These are phyloP conservation scores for Anhinga anhinga DNA, from an alignment of 2,113 vertebrate species.

Conservation along the genomic window DNA sequence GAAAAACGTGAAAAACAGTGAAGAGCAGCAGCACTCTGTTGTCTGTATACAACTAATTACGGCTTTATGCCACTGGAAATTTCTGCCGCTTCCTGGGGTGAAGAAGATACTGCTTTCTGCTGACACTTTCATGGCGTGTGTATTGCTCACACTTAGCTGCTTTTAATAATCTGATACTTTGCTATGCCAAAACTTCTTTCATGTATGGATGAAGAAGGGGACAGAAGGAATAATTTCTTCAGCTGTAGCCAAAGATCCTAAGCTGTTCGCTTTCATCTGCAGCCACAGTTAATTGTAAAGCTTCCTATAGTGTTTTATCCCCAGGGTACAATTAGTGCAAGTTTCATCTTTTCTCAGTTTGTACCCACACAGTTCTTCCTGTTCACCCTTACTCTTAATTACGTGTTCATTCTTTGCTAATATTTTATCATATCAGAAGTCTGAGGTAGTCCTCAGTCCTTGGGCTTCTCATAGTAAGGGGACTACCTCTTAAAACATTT, in stretches of 20 bases:
- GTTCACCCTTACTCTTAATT: background rate
- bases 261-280: slow-evolving; percentile 55
- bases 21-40: background rate
- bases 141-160: slow-evolving; percentile 44
- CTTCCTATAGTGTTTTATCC: slow-evolving; percentile 32
- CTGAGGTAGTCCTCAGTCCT: background rate
- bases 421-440: background rate
- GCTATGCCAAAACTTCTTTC: slow-evolving; percentile 60
- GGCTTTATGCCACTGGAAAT: background rate
- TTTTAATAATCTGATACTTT: slow-evolving; percentile 61
- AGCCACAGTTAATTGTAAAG: slow-evolving; percentile 34
- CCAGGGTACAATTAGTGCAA: slow-evolving; percentile 34
- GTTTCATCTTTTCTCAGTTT: slow-evolving; percentile 14
- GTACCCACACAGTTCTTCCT: slow-evolving; percentile 1
- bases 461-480: background rate
- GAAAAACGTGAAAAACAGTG: background rate
- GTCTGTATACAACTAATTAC: background rate
- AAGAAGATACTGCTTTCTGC: slow-evolving; percentile 5
- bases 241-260: slow-evolving; percentile 48
- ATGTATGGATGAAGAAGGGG: slow-evolving; percentile 46
- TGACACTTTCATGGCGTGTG: background rate
- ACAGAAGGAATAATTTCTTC: slow-evolving; percentile 52
- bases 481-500: background rate
- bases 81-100: background rate
- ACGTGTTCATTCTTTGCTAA: background rate